phyloP scores from a whole-genome alignment of 2,888 invertebrate species.

The Parnassius glacialis region DNA sequence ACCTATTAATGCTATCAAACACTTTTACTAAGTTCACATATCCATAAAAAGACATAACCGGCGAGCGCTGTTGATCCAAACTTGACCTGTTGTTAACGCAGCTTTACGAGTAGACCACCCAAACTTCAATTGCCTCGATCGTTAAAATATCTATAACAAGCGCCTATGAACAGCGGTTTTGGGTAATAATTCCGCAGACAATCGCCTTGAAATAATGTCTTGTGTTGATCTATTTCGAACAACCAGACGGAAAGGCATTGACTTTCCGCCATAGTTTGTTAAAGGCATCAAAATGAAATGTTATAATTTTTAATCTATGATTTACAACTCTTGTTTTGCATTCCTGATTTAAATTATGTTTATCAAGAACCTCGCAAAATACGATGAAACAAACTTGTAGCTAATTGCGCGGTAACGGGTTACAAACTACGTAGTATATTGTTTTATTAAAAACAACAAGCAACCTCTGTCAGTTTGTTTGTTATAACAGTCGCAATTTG shows the following conservation, averaged over 20 bases:
- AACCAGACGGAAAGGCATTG: neutral
- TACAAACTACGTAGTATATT: too few species aligned
- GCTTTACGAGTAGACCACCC: constrained; percentile 41
- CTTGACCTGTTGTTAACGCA: constrained; percentile 32
- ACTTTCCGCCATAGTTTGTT: constrained; percentile 9
- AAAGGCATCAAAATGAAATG: neutral
- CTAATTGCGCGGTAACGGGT: too few species aligned
- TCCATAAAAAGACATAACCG: constrained; percentile 16
- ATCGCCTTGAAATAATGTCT: constrained; percentile 26
- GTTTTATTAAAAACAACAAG: too few species aligned
- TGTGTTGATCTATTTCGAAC: constrained; percentile 16
- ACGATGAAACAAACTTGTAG: too few species aligned
- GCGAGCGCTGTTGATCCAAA: constrained; percentile 21
- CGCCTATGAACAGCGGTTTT: constrained; percentile 35
- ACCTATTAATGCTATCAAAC: constrained; percentile 12
- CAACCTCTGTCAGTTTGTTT: too few species aligned
- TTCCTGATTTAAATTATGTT: too few species aligned
- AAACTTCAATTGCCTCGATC: constrained; percentile 37
- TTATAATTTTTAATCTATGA: too few species aligned
- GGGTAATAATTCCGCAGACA: constrained; percentile 33
- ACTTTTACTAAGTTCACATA: constrained; percentile 19
- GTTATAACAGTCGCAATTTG: too few species aligned
- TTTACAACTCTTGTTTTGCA: too few species aligned
- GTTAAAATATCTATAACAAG: constrained; percentile 40
- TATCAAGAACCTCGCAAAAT: too few species aligned